A percentile compares a stretch with the other conserved stretches of the same genome.
phyloP scores from a whole-genome alignment of 1,140 invertebrate species.

The Archivesica marissinica region DNA sequence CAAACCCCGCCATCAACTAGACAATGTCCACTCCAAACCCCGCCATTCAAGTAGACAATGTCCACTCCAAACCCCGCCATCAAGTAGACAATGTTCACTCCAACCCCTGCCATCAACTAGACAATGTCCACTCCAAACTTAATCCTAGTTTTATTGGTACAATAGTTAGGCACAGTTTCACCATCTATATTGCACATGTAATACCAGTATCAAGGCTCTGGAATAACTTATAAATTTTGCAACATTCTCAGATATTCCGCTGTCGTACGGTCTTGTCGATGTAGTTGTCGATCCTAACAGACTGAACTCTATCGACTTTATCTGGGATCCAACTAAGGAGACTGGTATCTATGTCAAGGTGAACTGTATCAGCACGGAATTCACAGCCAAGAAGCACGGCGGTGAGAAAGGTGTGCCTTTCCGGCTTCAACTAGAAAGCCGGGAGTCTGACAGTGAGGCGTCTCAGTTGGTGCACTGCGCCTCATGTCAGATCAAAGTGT shows the following conservation, averaged over 20 bases:
- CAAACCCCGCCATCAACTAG: no score
- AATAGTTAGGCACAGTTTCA: no score
- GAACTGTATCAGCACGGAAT: slow-evolving; percentile 98
- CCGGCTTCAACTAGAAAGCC: slow-evolving; percentile 92
- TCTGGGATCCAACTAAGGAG: slow-evolving; percentile 98
- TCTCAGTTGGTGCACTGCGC: slow-evolving; percentile 91
- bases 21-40: no score
- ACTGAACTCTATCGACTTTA: slow-evolving; percentile 94
- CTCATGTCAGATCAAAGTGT: slow-evolving; percentile 97
- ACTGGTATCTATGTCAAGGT: slow-evolving; percentile 90
- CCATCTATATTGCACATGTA: no score
- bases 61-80: no score
- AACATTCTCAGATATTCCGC: slow-evolving; percentile 91
- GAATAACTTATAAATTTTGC: no score
- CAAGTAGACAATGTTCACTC: no score
- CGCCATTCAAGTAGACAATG: no score
- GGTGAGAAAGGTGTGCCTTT: slow-evolving; percentile 99
- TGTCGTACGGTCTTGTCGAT: slow-evolving; percentile 96
- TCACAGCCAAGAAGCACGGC: slow-evolving; percentile 98
- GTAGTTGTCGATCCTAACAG: slow-evolving; percentile 89
- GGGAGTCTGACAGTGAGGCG: slow-evolving; percentile 85
- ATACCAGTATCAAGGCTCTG: no score
- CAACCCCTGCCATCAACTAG: no score
- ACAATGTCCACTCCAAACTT: no score
- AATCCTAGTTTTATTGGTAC: no score